phyloP scores from a whole-genome alignment of 2,888 invertebrate genomes.

The Erynnis tages region DNA sequence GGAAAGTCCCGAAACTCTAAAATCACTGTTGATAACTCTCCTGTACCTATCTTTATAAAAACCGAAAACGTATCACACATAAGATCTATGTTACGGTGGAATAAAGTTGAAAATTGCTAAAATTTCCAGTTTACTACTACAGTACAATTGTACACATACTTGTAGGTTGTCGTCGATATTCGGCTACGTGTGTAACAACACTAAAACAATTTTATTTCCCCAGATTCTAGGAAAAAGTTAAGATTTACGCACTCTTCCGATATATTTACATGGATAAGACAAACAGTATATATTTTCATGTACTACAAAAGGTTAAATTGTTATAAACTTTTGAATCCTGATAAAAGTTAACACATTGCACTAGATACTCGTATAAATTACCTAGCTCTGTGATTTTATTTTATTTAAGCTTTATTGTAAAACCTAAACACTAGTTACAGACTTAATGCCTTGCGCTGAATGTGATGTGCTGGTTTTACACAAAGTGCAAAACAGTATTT shows the following conservation, averaged over 20 bases:
- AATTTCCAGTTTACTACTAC: background rate
- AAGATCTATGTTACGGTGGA: constrained; percentile 37
- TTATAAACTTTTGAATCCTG: too few relatives aligned
- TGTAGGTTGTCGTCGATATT: constrained; percentile 55
- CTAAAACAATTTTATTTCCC: constrained; percentile 66
- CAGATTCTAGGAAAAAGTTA: constrained; percentile 66
- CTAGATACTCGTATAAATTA: too few relatives aligned
- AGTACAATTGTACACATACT: background rate
- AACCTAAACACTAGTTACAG: too few relatives aligned
- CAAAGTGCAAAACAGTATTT: too few relatives aligned
- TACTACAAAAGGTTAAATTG: background rate
- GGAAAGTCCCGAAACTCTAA: constrained; percentile 60
- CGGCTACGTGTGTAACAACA: constrained; percentile 50
- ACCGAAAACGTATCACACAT: too few relatives aligned
- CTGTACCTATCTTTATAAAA: background rate
- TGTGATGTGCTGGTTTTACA: too few relatives aligned
- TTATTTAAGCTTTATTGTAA: too few relatives aligned
- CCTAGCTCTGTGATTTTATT: too few relatives aligned
- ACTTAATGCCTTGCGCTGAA: too few relatives aligned
- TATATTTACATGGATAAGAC: background rate
- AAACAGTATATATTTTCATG: background rate
- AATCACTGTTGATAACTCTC: constrained; percentile 9
- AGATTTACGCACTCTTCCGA: constrained; percentile 56
- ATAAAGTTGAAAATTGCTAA: constrained; percentile 12
- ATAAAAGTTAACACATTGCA: too few relatives aligned